phyloP scores from a whole-genome alignment of 2,113 vertebrate species.

The Uropsilus gracilis region DNA sequence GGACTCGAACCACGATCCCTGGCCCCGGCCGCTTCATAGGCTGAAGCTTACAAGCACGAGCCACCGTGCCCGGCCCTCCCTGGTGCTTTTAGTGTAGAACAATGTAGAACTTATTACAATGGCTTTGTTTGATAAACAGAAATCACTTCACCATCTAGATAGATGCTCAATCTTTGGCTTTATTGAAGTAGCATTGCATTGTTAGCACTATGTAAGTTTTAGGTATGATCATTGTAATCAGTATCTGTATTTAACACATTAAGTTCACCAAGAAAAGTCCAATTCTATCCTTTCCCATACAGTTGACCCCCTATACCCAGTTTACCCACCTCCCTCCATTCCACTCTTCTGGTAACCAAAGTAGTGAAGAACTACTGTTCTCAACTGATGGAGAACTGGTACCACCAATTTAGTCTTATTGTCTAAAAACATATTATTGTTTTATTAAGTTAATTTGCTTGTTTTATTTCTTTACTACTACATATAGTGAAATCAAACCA shows the following conservation, averaged over 20 bases:
- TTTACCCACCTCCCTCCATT: background rate
- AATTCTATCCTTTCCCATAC: background rate
- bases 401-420: background rate
- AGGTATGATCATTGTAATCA: background rate
- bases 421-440: background rate
- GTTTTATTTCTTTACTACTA: no score
- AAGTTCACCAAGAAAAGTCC: background rate
- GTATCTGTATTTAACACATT: background rate
- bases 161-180: background rate
- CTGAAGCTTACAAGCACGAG: no score
- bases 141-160: background rate
- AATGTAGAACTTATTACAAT: background rate
- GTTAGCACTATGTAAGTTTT: background rate
- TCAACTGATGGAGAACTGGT: no score
- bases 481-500: background rate
- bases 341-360: background rate
- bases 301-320: background rate
- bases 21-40: no score
- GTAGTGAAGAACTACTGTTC: no score
- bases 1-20: no score
- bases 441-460: background rate
- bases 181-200: background rate
- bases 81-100: background rate
- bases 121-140: constrained; percentile 21
- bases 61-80: background rate